A percentile compares a stretch with the other conserved stretches of the same genome.
phyloP scores from a whole-genome alignment of 2,797 vertebrate species.

The Adrianichthys oophorus region DNA sequence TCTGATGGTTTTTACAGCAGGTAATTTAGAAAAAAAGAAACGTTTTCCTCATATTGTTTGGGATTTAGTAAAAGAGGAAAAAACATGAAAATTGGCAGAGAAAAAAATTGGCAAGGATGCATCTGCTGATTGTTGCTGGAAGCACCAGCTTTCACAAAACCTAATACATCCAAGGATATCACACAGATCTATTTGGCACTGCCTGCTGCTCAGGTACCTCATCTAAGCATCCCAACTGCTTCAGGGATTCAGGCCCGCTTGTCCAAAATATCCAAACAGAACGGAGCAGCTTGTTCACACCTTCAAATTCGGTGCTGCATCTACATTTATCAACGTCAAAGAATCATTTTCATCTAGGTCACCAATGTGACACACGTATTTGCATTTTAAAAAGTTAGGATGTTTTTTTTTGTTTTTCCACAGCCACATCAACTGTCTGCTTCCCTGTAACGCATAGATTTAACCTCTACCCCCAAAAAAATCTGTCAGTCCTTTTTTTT shows the following conservation, averaged over 20 bases:
- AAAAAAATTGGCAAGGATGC: conserved; percentile 17
- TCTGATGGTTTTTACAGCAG: neutral
- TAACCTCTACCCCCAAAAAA: conserved; percentile 12
- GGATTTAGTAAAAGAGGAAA: conserved; percentile 2
- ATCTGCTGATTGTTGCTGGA: conserved; percentile 15
- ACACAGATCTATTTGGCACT: conserved; percentile 59
- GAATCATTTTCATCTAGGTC: neutral
- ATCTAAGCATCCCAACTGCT: conserved; percentile 48
- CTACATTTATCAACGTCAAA: neutral
- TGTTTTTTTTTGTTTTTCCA: neutral
- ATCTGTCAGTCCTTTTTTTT: conserved; percentile 10
- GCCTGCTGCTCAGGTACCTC: conserved; percentile 49
- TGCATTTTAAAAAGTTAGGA: conserved; percentile 8
- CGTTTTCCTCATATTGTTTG: conserved; percentile 5
- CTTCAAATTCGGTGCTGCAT: neutral
- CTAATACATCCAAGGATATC: conserved; percentile 22
- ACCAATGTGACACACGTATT: neutral
- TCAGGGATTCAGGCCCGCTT: conserved; percentile 25
- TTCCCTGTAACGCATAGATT: conserved; percentile 2
- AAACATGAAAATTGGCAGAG: neutral
- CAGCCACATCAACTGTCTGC: neutral
- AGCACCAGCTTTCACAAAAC: conserved; percentile 11
- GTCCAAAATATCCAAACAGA: conserved; percentile 11
- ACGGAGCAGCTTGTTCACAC: neutral
- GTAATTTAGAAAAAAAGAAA: neutral